These are phyloP conservation scores for Shargacucullia verbasci DNA, from an alignment of 2,888 invertebrate species.

Conservation along the genomic window DNA sequence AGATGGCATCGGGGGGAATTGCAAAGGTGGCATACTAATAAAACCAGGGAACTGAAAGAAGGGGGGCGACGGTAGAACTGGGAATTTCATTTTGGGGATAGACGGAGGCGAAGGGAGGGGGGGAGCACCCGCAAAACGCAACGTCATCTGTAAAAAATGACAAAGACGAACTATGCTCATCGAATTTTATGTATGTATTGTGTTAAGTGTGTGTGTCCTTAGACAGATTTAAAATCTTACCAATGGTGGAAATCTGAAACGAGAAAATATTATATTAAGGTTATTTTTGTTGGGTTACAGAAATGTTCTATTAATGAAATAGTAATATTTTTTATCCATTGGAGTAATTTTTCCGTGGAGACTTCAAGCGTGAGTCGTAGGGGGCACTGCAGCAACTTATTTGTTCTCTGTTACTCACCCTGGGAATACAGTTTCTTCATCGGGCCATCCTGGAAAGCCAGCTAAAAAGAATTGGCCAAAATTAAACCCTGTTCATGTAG, in stretches of 20 bases:
- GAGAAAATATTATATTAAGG: conserved; percentile 30
- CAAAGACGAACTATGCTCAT: conserved; percentile 67
- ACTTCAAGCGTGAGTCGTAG: neutral
- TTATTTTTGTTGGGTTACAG: neutral
- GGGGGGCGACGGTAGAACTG: conserved; percentile 13
- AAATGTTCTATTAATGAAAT: too few species aligned
- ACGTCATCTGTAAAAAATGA: conserved; percentile 52
- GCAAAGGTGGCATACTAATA: conserved; percentile 23
- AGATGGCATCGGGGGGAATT: conserved; percentile 54
- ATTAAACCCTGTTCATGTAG: conserved; percentile 30
- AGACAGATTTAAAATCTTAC: conserved; percentile 55
- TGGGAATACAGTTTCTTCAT: conserved; percentile 6
- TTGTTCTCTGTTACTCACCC: conserved; percentile 25
- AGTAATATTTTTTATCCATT: too few species aligned
- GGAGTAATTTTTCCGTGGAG: neutral
- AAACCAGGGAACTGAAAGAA: conserved; percentile 8
- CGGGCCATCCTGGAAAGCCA: conserved; percentile 30
- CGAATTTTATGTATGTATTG: conserved; percentile 8
- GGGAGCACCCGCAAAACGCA: conserved; percentile 26
- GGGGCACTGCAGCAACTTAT: too few species aligned
- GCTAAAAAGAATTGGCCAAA: conserved; percentile 36
- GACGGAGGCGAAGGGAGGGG: conserved; percentile 1
- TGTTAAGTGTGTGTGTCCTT: conserved; percentile 32
- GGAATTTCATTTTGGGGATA: conserved; percentile 17
- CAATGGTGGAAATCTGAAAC: conserved; percentile 63